Evolutionary conservation across 2,888 invertebrate species (phyloP), one percentile per base, ranked within the genome.

Genomic region (Meloe dianella): DNA sequence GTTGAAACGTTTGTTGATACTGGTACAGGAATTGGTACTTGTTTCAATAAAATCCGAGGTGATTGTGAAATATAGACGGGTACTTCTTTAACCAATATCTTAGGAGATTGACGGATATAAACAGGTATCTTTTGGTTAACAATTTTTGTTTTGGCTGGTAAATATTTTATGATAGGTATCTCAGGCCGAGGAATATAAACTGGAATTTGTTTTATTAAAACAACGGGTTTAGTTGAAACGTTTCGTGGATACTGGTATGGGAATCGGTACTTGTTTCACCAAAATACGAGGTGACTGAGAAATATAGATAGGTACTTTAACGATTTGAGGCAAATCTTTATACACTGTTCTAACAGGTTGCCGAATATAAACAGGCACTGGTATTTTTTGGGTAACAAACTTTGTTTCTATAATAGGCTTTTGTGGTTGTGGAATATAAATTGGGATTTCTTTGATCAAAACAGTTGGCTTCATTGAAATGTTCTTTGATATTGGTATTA

Each of bases 361-460:
- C 7, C n/a, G 38, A 8, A 57, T 35, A 41, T 56, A 32, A 20
- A 61, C 51, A n/a, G n/a, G 41, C 7, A 41, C 41, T n/a, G n/a
- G n/a, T n/a, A n/a, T n/a, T 32, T 32, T 32, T 32, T 32, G 32
- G 10, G 32, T 32, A 8, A 32, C 7, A 32, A 10, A 9, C 7
- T 32, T 32, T 2, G 32, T 32, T 32, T 64, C 60, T 12, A 54
- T 6, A n/a, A 60, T 35, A 38, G 61, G 12, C 22, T 60, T 47
- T 2, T 60, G 60, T 12, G 60, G 59, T 64, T 64, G 60, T 14
- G 51, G 51, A 60, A 41, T 41, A 41, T 41, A 41, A 17, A 41
- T 5, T 41, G 41, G 41, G 2, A 41, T 12, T 17, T 41, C 17
- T 41, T 17, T 41, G 0, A 41, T 41, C 2, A 41, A 12, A 41